Conservation (phyloP, 2,888 invertebrate genomes). For the Chouioia cunea region DNA sequence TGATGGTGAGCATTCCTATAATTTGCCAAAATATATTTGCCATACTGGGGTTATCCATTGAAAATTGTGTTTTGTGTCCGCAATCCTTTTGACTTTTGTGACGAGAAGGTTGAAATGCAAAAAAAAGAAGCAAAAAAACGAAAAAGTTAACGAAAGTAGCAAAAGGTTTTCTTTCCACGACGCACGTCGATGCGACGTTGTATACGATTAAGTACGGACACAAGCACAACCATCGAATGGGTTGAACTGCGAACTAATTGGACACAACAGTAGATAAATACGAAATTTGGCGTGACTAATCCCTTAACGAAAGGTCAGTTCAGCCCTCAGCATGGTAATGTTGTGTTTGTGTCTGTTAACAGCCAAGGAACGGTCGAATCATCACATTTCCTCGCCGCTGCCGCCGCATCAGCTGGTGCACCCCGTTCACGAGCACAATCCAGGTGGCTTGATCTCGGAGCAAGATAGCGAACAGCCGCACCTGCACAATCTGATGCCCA, state of each 20-base stretch:
- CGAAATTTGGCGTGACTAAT: constrained; percentile 45
- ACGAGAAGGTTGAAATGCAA: constrained; percentile 19
- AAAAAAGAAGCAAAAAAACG: neutral
- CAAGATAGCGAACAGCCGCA: constrained; percentile 51
- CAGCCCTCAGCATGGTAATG: constrained; percentile 65
- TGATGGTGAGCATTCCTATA: neutral
- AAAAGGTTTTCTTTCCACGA: constrained; percentile 26
- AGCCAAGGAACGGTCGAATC: constrained; percentile 61
- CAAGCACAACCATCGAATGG: constrained; percentile 67
- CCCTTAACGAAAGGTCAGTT: constrained; percentile 57
- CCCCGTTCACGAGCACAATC: constrained; percentile 47
- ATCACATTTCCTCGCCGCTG: constrained; percentile 53
- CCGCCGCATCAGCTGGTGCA: constrained; percentile 45
- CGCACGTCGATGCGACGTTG: too few species aligned
- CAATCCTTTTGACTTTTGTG: constrained; percentile 46
- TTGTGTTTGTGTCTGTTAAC: constrained; percentile 67
- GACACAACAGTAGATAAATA: constrained; percentile 43
- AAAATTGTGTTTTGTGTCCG: constrained; percentile 65
- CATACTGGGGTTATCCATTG: constrained; percentile 42
- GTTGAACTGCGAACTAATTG: constrained; percentile 63
- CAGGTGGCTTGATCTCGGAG: constrained; percentile 45
- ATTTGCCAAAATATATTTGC: neutral
- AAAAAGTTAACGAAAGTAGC: constrained; percentile 29
- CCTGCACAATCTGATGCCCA: constrained; percentile 63
- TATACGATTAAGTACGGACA: constrained; percentile 58